Percentiles rank a stretch among this genome's conserved stretches.
These are phyloP conservation scores for Esox lucius DNA, from an alignment of 2,797 vertebrate species.

Conservation along the genomic window DNA sequence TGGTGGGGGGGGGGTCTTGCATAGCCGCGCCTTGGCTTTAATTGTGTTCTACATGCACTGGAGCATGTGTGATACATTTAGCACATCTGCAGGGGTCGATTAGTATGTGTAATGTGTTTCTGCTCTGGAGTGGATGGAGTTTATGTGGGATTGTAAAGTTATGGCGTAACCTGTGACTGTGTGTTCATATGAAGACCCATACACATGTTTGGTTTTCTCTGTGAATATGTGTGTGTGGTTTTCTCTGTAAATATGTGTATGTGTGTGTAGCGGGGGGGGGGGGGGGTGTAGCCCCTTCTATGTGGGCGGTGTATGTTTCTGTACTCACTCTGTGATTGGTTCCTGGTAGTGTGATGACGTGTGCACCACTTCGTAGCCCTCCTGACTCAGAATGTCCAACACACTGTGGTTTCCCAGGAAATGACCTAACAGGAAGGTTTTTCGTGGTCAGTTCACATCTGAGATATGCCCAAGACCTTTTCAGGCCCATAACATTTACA, in stretches of 20 bases:
- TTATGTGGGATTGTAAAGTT: slow-evolving; percentile 21
- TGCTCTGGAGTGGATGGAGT: slow-evolving; percentile 26
- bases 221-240: slow-evolving; percentile 7
- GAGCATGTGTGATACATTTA: slow-evolving; percentile 35
- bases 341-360: slow-evolving; percentile 79
- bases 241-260: slow-evolving; percentile 11
- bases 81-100: slow-evolving; percentile 38
- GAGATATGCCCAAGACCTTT: slow-evolving; percentile 4
- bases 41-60: slow-evolving; percentile 43
- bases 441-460: slow-evolving; percentile 3
- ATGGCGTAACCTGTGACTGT: slow-evolving; percentile 11
- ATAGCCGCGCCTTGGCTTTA: slow-evolving; percentile 59
- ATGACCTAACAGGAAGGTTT: slow-evolving; percentile 83
- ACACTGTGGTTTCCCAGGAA: slow-evolving; percentile 98
- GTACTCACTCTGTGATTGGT: slow-evolving; percentile 82
- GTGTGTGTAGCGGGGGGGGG: neutral
- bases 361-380: slow-evolving; percentile 92
- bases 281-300: neutral
- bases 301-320: slow-evolving; percentile 24
- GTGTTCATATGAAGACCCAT: neutral
- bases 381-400: slow-evolving; percentile 91
- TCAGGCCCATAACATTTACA: neutral
- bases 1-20: slow-evolving; percentile 37
- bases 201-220: neutral
- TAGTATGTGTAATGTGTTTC: slow-evolving; percentile 32